A percentile compares a stretch with the other conserved stretches of the same genome.
Evolutionary conservation across 2,113 vertebrate genomes (phyloP).

Genomic region (Danionella cerebrum): DNA sequence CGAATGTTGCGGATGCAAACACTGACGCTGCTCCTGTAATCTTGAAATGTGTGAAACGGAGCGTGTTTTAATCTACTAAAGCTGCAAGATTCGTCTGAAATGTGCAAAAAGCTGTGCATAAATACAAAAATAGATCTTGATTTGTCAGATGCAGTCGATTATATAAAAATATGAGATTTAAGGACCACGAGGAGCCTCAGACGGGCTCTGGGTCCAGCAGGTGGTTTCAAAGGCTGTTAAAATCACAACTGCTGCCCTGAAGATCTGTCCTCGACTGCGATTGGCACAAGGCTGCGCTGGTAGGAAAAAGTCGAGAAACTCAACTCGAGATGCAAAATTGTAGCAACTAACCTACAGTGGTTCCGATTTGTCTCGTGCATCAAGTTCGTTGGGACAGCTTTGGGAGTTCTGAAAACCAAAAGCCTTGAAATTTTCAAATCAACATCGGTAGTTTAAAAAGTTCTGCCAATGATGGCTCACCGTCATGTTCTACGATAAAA

Average conservation of each 20-base stretch:
- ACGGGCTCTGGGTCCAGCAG: not conserved
- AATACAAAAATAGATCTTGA: conserved; percentile 20
- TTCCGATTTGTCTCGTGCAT: no score
- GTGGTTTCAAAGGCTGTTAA: not conserved
- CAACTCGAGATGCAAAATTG: no score
- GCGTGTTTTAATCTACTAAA: not conserved
- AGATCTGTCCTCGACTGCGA: not conserved
- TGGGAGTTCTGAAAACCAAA: no score
- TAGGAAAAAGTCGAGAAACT: no score
- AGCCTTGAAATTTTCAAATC: not conserved
- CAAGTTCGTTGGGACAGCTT: no score
- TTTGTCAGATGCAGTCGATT: conserved; percentile 3
- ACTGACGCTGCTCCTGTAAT: not conserved
- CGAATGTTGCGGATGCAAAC: no score
- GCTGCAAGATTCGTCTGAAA: not conserved
- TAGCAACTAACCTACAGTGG: no score
- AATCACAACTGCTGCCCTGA: not conserved
- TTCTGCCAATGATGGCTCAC: no score
- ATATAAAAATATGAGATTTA: not conserved
- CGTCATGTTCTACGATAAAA: no score
- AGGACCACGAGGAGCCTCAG: not conserved
- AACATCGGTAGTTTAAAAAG: no score
- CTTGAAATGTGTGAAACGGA: not conserved
- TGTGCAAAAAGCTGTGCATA: not conserved
- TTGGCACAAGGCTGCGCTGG: conserved; percentile 11